Base-by-base conservation (phyloP, 2,113 vertebrate genomes). In the Corythaixoides concolor region DNA sequence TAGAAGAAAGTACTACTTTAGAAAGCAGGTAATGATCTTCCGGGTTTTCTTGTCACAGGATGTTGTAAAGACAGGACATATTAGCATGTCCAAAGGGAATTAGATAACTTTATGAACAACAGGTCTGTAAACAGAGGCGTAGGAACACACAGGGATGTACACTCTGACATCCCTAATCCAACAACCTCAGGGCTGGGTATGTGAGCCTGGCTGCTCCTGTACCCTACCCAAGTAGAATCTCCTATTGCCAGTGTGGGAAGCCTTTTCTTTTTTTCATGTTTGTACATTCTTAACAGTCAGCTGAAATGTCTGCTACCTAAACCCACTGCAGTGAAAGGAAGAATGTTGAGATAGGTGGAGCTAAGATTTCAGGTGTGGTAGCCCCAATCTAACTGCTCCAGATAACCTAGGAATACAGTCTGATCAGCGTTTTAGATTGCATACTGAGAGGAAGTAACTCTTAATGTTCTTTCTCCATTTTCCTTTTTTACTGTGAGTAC, bases 231-330 rank as follows among this genome's bases (percentile, higher is more conserved):
- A 39, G 30, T 13, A 3, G 13, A 26, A 5, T 23, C 63, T 47
- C 21, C 45, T 49, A 0, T 35, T 77, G 39, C 47, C 53, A 50
- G 13, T 5, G 16, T n/a, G 77, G 30, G 17, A 37, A 33, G 45
- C 6, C 12, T 11, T 49, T 21, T 19, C 22, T 50, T 20, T 19
- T 26, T 50, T 20, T 47, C 9, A 17, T 16, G 16, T 73, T 72
- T 3, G 0, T 37, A 6, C 1, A 1, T 69, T 80, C 52, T 55
- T 72, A 53, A 33, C 33, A 23, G 1, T 32, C 72, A 78, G n/a
- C 47, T 73, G 59, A 73, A 64, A 37, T 37, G 27, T 60, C 45
- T 39, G 17, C 12, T 63, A 39, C 37, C 85, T 64, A 43, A 58
- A 67, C 33, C 28, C 20, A 11, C 15, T 39, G 18, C 81, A 67